Percentiles rank a stretch among this genome's conserved stretches.
Conservation (phyloP, 2,888 invertebrate species). For the Elmis aenea region DNA sequence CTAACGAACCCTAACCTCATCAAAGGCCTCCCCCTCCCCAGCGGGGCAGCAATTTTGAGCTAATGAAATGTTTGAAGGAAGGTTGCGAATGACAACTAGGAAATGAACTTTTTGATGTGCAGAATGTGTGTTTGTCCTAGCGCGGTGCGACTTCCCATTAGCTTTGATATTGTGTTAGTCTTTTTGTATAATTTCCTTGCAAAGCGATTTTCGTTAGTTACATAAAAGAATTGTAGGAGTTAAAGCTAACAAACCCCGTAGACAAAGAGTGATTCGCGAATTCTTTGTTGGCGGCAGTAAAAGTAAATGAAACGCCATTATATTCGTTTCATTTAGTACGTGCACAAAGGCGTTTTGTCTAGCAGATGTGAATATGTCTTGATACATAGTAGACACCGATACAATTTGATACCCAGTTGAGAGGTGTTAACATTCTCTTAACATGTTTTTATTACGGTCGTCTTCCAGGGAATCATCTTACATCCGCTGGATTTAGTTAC, state of each 20-base stretch:
- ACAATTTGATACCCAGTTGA: too few relatives aligned
- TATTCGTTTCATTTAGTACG: too few relatives aligned
- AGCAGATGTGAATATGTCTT: too few relatives aligned
- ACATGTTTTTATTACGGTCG: conserved; percentile 9
- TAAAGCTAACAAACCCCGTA: too few relatives aligned
- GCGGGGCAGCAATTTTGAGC: conserved; percentile 28
- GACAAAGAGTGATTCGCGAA: too few relatives aligned
- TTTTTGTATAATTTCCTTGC: conserved; percentile 7
- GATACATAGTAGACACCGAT: too few relatives aligned
- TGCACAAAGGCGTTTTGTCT: too few relatives aligned
- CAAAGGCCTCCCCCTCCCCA: conserved; percentile 27
- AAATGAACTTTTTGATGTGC: conserved; percentile 38
- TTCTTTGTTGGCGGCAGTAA: too few relatives aligned
- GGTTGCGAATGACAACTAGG: conserved; percentile 39
- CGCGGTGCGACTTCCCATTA: conserved; percentile 15
- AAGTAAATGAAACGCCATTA: too few relatives aligned
- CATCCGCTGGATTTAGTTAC: conserved; percentile 13
- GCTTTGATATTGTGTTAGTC: conserved; percentile 17
- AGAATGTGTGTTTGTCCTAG: conserved; percentile 16
- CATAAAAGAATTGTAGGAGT: too few relatives aligned
- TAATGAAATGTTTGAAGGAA: conserved; percentile 36
- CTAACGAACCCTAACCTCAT: conserved; percentile 35
- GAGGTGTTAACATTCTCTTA: conserved; percentile 15
- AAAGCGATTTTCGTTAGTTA: conserved; percentile 17
- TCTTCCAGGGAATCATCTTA: conserved; percentile 8